These are phyloP conservation scores for Sphaerophoria taeniata DNA, from an alignment of 2,888 invertebrate genomes.

Conservation along the genomic window DNA sequence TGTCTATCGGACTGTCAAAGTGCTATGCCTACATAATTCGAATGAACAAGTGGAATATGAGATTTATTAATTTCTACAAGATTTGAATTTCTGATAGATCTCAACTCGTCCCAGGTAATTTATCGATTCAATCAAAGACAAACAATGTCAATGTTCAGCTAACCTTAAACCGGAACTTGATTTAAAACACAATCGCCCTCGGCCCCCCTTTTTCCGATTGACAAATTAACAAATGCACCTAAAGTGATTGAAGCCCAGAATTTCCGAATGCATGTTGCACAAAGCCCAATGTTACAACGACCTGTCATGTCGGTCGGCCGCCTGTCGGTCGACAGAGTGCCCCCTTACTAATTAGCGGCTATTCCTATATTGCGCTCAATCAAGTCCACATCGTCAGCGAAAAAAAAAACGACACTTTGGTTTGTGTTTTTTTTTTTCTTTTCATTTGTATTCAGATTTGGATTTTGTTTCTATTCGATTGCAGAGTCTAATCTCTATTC, in stretches of 20 bases:
- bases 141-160: constrained; percentile 23
- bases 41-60: no score
- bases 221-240: neutral
- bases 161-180: constrained; percentile 32
- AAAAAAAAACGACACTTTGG: constrained; percentile 35
- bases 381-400: constrained; percentile 24
- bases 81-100: no score
- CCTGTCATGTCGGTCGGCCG: no score
- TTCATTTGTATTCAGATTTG: neutral
- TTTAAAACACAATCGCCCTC: neutral
- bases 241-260: constrained; percentile 33
- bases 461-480: neutral
- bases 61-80: no score
- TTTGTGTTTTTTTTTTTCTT: constrained; percentile 3
- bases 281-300: constrained; percentile 27
- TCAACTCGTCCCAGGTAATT: no score
- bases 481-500: neutral
- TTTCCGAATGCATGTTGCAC: constrained; percentile 22
- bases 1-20: no score
- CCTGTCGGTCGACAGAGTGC: neutral
- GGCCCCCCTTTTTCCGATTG: neutral
- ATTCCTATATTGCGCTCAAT: constrained; percentile 26
- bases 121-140: no score
- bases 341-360: constrained; percentile 41
- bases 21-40: no score